Percentiles rank a stretch among this genome's conserved stretches.
Conservation (phyloP, 2,888 invertebrate species). For the Xanthostigma xanthostigma region DNA sequence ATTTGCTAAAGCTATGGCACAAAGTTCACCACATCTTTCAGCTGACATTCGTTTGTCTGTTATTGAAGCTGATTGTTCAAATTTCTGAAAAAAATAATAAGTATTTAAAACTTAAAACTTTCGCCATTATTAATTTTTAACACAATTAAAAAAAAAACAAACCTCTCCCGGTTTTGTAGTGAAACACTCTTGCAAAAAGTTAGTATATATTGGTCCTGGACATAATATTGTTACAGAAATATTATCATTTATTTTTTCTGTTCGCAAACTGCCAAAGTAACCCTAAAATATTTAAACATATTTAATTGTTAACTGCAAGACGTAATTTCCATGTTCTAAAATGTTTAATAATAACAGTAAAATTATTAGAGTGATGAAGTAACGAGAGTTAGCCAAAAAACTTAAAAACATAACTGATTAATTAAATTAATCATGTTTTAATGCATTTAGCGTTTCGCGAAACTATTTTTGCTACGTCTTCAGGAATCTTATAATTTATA, state of each 20-base stretch:
- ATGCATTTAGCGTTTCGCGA: too few relatives aligned
- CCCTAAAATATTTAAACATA: conserved; percentile 36
- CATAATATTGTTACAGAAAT: conserved; percentile 53
- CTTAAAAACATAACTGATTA: too few relatives aligned
- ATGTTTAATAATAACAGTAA: too few relatives aligned
- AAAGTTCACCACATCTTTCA: conserved; percentile 40
- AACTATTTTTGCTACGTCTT: too few relatives aligned
- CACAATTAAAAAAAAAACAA: conserved; percentile 7
- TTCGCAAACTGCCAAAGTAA: conserved; percentile 48
- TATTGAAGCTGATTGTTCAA: conserved; percentile 19
- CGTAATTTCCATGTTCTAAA: too few relatives aligned
- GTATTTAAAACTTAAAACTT: conserved; percentile 12
- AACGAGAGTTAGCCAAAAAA: too few relatives aligned
- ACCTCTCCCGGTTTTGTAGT: conserved; percentile 47
- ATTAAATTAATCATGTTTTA: too few relatives aligned
- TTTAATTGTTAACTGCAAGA: neutral
- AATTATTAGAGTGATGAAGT: too few relatives aligned
- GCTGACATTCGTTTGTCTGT: conserved; percentile 36
- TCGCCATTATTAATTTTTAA: conserved; percentile 5
- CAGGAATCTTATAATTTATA: too few relatives aligned
- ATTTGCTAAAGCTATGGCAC: conserved; percentile 42
- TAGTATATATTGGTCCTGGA: conserved; percentile 63
- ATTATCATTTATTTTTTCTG: conserved; percentile 41
- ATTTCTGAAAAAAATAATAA: conserved; percentile 13
- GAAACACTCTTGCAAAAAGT: conserved; percentile 50